Evolutionary conservation across 2,113 vertebrate species (phyloP).

Genomic region (Callipepla squamata): DNA sequence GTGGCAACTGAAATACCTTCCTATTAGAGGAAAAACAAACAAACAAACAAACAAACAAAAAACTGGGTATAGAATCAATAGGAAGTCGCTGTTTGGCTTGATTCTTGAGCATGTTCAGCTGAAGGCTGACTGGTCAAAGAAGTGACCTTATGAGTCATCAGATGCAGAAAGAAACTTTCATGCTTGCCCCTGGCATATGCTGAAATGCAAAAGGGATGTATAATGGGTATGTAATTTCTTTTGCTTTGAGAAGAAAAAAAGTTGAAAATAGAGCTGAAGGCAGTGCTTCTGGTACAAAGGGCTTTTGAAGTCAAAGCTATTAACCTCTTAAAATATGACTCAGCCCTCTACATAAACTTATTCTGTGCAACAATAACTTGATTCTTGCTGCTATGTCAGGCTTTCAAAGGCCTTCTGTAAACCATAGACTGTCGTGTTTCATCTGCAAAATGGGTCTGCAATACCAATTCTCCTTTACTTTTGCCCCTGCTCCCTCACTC

Average conservation of each 20-base stretch:
- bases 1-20: background rate
- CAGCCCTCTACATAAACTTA: slow-evolving; percentile 3
- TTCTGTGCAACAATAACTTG: background rate
- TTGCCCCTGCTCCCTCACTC: background rate
- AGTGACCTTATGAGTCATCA: background rate
- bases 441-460: background rate
- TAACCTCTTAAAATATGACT: slow-evolving; percentile 37
- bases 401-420: background rate
- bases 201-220: background rate
- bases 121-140: background rate
- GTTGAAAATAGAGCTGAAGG: slow-evolving; percentile 21
- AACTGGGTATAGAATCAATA: background rate
- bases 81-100: slow-evolving; percentile 1
- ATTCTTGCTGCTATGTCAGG: background rate
- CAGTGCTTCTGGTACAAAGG: slow-evolving; percentile 4
- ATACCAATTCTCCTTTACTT: background rate
- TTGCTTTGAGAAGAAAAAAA: background rate
- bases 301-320: slow-evolving; percentile 1
- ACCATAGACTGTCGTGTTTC: background rate
- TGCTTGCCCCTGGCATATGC: background rate
- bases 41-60: background rate
- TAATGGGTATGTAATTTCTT: background rate
- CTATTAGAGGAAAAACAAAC: background rate
- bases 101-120: background rate
- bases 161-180: background rate